Evolutionary conservation across 2,797 vertebrate species (phyloP).

Genomic region (Lepilemur septentrionalis): DNA sequence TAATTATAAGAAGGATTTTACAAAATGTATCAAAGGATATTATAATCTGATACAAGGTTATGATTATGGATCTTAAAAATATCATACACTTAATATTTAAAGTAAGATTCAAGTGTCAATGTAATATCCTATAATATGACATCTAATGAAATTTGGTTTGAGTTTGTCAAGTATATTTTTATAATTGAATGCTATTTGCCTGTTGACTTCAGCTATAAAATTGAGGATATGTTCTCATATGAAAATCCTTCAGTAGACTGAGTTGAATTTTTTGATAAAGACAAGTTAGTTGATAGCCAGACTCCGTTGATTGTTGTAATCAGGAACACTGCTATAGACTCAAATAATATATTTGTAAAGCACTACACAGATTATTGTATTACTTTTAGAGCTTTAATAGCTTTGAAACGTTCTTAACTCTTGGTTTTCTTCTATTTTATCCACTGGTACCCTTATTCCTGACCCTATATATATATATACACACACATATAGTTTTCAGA

Average conservation of each 20-base stretch:
- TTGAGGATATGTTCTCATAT: neutral
- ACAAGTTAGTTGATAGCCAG: neutral
- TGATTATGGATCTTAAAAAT: neutral
- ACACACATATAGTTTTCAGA: neutral
- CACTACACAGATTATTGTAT: neutral
- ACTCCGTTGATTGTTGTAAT: neutral
- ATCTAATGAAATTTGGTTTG: neutral
- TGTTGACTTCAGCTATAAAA: neutral
- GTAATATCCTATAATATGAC: neutral
- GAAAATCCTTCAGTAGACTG: neutral
- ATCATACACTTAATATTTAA: neutral
- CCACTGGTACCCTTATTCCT: neutral
- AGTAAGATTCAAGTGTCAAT: neutral
- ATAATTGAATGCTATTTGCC: conserved; percentile 18
- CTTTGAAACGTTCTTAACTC: neutral
- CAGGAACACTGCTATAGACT: neutral
- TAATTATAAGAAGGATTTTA: neutral
- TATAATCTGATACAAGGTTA: neutral
- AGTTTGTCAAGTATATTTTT: neutral
- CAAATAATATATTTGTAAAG: neutral
- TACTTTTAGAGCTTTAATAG: conserved; percentile 29
- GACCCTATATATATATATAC: neutral
- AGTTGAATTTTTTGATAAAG: conserved; percentile 8
- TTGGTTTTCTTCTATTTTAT: conserved; percentile 18
- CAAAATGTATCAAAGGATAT: neutral